phyloP scores from a whole-genome alignment of 2,888 invertebrate genomes.

The Hyposoter dolosus region DNA sequence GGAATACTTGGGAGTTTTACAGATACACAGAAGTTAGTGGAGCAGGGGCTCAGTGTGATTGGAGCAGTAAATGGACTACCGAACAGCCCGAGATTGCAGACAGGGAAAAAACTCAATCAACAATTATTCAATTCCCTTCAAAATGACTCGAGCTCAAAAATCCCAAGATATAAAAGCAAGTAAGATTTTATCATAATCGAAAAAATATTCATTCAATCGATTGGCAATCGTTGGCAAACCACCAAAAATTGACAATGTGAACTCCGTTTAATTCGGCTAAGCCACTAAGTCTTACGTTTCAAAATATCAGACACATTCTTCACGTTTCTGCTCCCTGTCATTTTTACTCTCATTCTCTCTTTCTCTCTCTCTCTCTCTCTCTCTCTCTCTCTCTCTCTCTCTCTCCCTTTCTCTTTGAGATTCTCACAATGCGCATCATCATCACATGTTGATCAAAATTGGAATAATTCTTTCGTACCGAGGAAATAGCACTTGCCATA shows the following conservation, averaged over 20 bases:
- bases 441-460: constrained; percentile 46
- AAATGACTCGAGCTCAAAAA: neutral
- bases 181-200: neutral
- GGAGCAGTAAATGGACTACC: too few species aligned
- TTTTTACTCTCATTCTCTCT: constrained; percentile 37
- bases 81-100: too few species aligned
- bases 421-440: constrained; percentile 38
- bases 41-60: too few species aligned
- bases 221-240: neutral
- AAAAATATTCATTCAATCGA: neutral
- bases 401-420: constrained; percentile 17
- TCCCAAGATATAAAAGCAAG: neutral
- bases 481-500: constrained; percentile 28
- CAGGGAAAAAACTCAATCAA: neutral
- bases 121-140: neutral
- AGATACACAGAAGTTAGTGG: too few species aligned
- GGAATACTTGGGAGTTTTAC: too few species aligned
- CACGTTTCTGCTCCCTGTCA: neutral
- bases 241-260: neutral
- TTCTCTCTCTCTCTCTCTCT: constrained; percentile 22
- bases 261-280: neutral
- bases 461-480: constrained; percentile 42
- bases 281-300: constrained; percentile 17
- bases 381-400: constrained; percentile 29
- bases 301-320: constrained; percentile 19